Percentiles rank a stretch among this genome's conserved stretches.
Evolutionary conservation across 2,888 invertebrate genomes (phyloP).

Genomic region (Rutpela maculata): DNA sequence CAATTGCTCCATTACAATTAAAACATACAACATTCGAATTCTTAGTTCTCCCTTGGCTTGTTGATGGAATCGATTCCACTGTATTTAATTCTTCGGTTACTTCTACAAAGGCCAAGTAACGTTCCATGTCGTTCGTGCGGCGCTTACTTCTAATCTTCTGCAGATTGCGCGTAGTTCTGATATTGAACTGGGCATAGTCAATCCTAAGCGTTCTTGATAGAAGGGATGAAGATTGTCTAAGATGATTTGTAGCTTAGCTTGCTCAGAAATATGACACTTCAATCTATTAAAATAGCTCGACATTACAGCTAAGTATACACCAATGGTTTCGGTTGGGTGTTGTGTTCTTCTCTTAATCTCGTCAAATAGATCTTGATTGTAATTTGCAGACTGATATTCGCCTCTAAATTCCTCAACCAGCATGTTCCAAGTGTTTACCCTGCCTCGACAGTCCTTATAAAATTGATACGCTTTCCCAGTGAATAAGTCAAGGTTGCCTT

Average conservation of each 20-base stretch:
- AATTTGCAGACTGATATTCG: conserved; percentile 22
- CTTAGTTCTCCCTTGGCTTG: neutral
- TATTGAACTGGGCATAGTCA: neutral
- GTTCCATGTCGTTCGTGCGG: neutral
- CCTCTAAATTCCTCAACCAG: conserved; percentile 22
- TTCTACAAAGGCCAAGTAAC: neutral
- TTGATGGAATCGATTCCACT: neutral
- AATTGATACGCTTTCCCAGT: conserved; percentile 18
- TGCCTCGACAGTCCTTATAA: conserved; percentile 16
- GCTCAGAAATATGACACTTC: neutral
- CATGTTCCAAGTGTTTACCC: conserved; percentile 28
- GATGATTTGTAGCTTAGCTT: conserved; percentile 9
- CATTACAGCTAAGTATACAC: conserved; percentile 18
- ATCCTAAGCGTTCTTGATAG: conserved; percentile 13
- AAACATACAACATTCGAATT: conserved; percentile 1
- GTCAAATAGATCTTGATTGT: conserved; percentile 17
- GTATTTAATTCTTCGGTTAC: neutral
- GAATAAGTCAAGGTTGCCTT: conserved; percentile 31
- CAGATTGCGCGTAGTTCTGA: conserved; percentile 11
- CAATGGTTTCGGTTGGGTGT: conserved; percentile 9
- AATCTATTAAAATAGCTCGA: conserved; percentile 31
- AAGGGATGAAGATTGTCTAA: conserved; percentile 8
- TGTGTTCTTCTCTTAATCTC: conserved; percentile 24
- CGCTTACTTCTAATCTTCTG: conserved; percentile 4
- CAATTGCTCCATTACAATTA: conserved; percentile 20